Base-by-base conservation (phyloP, 92 coral and sea anemone genomes). In the Chrysogorgia sp. region DNA sequence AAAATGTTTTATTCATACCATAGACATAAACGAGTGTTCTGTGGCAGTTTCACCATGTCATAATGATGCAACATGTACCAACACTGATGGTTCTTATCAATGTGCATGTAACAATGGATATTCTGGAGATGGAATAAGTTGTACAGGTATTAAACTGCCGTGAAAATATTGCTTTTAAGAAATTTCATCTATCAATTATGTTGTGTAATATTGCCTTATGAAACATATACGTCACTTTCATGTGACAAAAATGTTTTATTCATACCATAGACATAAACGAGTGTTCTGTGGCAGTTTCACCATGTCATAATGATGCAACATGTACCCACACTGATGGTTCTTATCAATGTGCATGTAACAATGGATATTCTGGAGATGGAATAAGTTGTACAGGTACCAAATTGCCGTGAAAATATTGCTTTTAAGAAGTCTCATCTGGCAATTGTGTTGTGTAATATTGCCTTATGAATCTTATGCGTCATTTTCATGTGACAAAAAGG, bases 291-390 rank as follows among this genome's bases (percentile, higher is more conserved):
- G 77, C 77, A 20, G 17, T 33, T 12, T 53, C 15, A 24, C 83
- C 75, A 2, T 76, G 77, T 56, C 76, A 66, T 17, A 41, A 50
- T 19, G 56, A 58, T 24, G 83, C 78, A 8, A 69, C 19, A 9
- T 83, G 77, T 7, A 20, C 50, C 9, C 63, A 56, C 52, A 77
- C 28, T 4, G 72, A 55, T 0, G 87, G 83, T 22, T 76, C 84
- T 20, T 65, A 40, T 37, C 72, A 32, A 33, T 83, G 87, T 32
- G 8, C 59, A 4, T 86, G 89, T 81, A 86, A 75, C 19, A 21
- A 29, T 21, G 89, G 89, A 34, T 86, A 41, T 32, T 40, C 80
- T 10, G 86, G 89, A 20, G 74, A 86, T 75, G 89, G 86, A 7
- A 35, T 32, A 15, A 53, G 19, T 0, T 85, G 89, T 49, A 41